phyloP scores from a whole-genome alignment of 2,113 vertebrate genomes.

The Gnathonemus echidnorhynchus region DNA sequence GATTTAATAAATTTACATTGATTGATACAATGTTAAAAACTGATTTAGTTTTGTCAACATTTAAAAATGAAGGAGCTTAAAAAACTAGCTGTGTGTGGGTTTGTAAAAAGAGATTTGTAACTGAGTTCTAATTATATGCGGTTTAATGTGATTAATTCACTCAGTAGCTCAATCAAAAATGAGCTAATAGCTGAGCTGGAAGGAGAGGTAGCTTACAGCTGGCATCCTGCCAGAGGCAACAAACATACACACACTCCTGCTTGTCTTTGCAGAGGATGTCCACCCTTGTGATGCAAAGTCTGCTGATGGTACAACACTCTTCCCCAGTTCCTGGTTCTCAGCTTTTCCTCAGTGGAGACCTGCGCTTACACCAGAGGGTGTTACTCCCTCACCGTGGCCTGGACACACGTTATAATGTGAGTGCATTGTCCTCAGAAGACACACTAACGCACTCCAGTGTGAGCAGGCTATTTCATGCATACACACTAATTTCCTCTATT shows the following conservation, averaged over 20 bases:
- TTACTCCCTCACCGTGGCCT: conserved; percentile 72
- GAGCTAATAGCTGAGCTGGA: not conserved
- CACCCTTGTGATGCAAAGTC: conserved; percentile 84
- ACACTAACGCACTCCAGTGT: not conserved
- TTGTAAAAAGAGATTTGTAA: not conserved
- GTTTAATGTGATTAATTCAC: not conserved
- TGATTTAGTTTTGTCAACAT: not conserved
- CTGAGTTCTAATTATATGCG: not conserved
- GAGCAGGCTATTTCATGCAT: not conserved
- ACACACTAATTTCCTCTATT: not conserved
- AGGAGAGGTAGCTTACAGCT: not conserved
- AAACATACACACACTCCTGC: not conserved
- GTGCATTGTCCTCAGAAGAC: conserved; percentile 27
- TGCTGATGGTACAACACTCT: conserved; percentile 78
- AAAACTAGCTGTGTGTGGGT: not conserved
- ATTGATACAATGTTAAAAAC: not conserved
- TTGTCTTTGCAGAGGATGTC: conserved; percentile 74
- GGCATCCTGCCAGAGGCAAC: not conserved
- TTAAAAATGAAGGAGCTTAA: not conserved
- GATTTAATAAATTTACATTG: not conserved
- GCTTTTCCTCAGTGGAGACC: conserved; percentile 75
- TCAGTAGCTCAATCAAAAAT: not conserved
- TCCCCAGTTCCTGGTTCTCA: conserved; percentile 74
- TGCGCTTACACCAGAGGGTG: conserved; percentile 77
- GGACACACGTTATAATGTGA: conserved; percentile 80